Percentiles rank a stretch among this genome's conserved stretches.
phyloP scores from a whole-genome alignment of 1,140 invertebrate species.

The Halictus rubicundus region DNA sequence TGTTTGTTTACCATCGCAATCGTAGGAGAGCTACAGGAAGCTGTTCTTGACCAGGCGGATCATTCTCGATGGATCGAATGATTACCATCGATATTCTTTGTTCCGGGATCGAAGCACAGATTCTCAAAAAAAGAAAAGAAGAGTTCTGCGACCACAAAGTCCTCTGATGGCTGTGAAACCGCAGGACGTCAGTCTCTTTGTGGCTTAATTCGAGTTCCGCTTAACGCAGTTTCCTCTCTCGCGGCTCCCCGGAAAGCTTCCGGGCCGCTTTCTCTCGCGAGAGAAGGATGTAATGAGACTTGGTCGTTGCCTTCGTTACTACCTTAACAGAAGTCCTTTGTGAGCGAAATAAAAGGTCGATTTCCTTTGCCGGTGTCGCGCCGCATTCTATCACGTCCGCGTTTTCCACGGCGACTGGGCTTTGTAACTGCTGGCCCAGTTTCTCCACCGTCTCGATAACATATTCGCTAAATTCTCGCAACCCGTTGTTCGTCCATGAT shows the following conservation, averaged over 20 bases:
- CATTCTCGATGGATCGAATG: background rate
- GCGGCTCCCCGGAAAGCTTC: background rate
- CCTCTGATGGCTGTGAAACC: slow-evolving; percentile 7
- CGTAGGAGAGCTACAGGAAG: too few relatives aligned
- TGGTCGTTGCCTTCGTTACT: slow-evolving; percentile 52
- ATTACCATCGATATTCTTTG: background rate
- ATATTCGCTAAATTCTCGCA: too few relatives aligned
- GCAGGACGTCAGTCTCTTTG: slow-evolving; percentile 36
- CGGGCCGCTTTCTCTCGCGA: slow-evolving; percentile 30
- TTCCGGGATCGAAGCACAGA: background rate
- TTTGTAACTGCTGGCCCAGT: slow-evolving; percentile 6
- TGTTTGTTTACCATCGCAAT: too few relatives aligned
- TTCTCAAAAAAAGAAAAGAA: too few relatives aligned
- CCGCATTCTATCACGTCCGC: slow-evolving; percentile 19
- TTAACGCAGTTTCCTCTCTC: slow-evolving; percentile 23
- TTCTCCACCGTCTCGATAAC: background rate
- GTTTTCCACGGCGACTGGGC: background rate
- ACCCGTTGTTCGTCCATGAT: too few relatives aligned
- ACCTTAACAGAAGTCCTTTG: slow-evolving; percentile 45
- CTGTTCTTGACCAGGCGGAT: too few relatives aligned
- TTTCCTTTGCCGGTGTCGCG: slow-evolving; percentile 10
- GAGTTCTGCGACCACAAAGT: slow-evolving; percentile 13
- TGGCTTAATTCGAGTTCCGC: slow-evolving; percentile 43
- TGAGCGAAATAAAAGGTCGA: slow-evolving; percentile 54
- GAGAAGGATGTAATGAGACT: slow-evolving; percentile 45